Evolutionary conservation across 2,113 vertebrate genomes (phyloP), one percentile per base, ranked within the genome.

Genomic region (Gallinago paraguaiae): DNA sequence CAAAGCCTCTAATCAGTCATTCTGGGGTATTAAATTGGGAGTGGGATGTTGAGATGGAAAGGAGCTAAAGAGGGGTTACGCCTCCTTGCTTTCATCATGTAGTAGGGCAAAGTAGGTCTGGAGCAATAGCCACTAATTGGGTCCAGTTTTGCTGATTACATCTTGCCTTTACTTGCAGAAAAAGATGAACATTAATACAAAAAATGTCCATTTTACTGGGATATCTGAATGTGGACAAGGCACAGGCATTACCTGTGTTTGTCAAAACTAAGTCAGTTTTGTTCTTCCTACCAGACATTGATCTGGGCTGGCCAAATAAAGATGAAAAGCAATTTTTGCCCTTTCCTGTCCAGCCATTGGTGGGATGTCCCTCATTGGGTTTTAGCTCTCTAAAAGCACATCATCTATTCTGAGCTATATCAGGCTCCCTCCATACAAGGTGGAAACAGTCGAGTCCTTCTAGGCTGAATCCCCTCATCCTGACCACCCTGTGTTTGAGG

Each of bases 1-100:
- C 31, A 76, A 80, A 94, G 22, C 74, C 45, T 89, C 72, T 91
- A 84, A 95, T 97, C 95, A 95, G 80, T 90, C 74, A 39, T 86
- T 87, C 81, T 63, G 51, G 48, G 60, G 56, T 94, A 79, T 74
- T 90, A 72, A 83, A 90, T 13, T 71, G 22, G 41, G 41, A 93
- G 16, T n/a, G 11, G 50, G 57, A 28, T 43, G 43, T 39, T 82
- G 35, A 77, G 76, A 76, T 94, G 69, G 69, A 79, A 82, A 90
- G 65, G 50, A 72, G 13, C 39, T 83, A 28, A 71, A 81, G 71
- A 71, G 86, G 45, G 30, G 60, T 78, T 78, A 68, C 0, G 0
- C 25, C 51, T 93, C 75, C 50, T 89, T 72, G 17, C 48, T 93
- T 90, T 92, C 41, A 30, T 90, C n/a, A 16, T 46, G 41, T 48